Base-by-base conservation (phyloP, 2,888 invertebrate genomes). In the Erebia aethiops region DNA sequence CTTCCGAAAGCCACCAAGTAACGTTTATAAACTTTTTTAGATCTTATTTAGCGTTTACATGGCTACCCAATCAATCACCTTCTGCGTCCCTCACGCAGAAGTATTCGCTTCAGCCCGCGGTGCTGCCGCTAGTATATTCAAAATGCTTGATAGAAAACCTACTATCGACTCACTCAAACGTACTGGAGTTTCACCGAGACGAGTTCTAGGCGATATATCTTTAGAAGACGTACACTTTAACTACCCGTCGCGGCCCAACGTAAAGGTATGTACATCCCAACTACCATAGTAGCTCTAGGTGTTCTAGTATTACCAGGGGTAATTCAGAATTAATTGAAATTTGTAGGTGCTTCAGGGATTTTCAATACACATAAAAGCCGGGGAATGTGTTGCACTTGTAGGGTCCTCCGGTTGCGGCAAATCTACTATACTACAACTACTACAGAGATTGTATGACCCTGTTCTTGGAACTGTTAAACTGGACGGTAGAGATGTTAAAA, bases 361-460 rank as follows among this genome's bases (percentile, higher is more conserved):
- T 43, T 94, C 94, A 41, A 86, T 97, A 60, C 93, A 94, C 61
- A 94, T 96, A 35, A 94, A 94, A 76, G 87, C 95, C 7, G 96
- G 96, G 0, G 95, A 96, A 84, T 96, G 95, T 49, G 95, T 97
- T 1, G 97, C 96, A 0, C 87, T 97, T 52, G 96, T 96, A 0
- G 96, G 95, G 0, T 94, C 96, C 14, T 96, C 96, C 13, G 97
- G 97, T 0, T 97, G 97, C 83, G 97, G 97, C 2, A 97, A 97
- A 85, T 96, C 96, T 0, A 97, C 97, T 0, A 95, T 96, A 66
- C 88, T 97, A 60, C 97, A 97, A 79, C 89, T 98, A 13, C 89
- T 96, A 70, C 96, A 96, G 78, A 89, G 97, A 70, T 94, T 97
- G 73, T 97, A 97, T 80, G 96, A 97, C 81, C 95, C 96, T 0